phyloP scores from a whole-genome alignment of 2,113 vertebrate genomes.

The Oxygymnocypris stewartii region DNA sequence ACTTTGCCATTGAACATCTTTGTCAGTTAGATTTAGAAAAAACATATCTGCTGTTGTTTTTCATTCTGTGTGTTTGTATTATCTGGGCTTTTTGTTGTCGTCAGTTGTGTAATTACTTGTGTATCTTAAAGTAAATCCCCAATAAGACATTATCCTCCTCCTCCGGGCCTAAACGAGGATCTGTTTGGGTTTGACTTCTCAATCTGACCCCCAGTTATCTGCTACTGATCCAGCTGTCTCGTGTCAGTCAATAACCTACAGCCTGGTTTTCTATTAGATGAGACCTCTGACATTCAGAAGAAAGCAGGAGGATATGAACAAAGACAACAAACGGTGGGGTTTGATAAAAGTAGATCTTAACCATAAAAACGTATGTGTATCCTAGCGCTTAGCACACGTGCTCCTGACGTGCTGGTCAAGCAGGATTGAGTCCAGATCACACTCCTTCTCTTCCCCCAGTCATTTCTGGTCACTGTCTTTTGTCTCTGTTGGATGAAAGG shows the following conservation, averaged over 20 bases:
- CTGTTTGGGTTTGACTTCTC: slow-evolving; percentile 26
- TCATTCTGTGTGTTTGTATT: neutral
- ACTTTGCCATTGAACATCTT: neutral
- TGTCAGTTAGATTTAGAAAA: neutral
- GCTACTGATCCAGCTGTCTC: neutral
- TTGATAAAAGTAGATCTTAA: neutral
- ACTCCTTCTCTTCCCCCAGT: neutral
- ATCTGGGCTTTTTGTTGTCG: neutral
- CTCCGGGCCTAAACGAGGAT: neutral
- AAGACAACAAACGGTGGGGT: neutral
- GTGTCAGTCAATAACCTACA: slow-evolving; percentile 13
- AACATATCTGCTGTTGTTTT: neutral
- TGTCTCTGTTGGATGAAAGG: slow-evolving; percentile 5
- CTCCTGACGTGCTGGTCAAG: neutral
- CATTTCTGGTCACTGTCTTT: neutral
- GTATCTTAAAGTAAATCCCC: slow-evolving; percentile 22
- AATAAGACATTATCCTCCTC: neutral
- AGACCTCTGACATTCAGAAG: slow-evolving; percentile 22
- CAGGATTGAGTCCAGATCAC: slow-evolving; percentile 10
- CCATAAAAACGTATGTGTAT: neutral
- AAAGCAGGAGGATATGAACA: neutral
- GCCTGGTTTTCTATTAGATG: neutral
- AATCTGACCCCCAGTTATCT: neutral
- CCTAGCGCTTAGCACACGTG: neutral
- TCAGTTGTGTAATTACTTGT: slow-evolving; percentile 18